Evolutionary conservation across 2,888 invertebrate genomes (phyloP).

Genomic region (Rhogogaster chlorosoma): DNA sequence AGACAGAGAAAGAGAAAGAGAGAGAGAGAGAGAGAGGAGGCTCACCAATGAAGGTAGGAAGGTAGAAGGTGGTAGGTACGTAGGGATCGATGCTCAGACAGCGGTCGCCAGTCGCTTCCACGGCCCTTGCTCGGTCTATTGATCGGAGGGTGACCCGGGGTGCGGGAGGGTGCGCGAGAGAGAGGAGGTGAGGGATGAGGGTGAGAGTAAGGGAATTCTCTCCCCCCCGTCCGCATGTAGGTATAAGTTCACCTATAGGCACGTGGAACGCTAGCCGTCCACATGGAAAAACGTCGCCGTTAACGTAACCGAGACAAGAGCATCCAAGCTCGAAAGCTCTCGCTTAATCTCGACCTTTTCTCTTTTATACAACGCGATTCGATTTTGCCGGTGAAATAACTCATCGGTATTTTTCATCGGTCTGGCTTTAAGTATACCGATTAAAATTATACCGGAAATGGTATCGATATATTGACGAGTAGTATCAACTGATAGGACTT

Average conservation of each 20-base stretch:
- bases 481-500: neutral
- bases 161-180: conserved; percentile 26
- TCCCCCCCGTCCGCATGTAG: conserved; percentile 29
- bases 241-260: conserved; percentile 40
- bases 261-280: conserved; percentile 35
- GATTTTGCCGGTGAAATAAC: neutral
- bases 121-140: conserved; percentile 68
- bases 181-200: neutral
- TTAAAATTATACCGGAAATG: neutral
- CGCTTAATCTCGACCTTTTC: neutral
- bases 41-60: conserved; percentile 15
- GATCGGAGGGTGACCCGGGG: conserved; percentile 61
- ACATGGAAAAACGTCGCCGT: conserved; percentile 31
- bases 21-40: conserved; percentile 34
- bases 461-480: neutral
- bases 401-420: neutral
- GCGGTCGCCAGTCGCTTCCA: conserved; percentile 65
- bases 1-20: conserved; percentile 13
- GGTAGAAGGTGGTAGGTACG: conserved; percentile 52
- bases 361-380: neutral
- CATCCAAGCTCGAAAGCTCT: neutral
- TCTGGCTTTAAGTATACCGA: neutral
- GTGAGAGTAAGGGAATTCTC: conserved; percentile 30
- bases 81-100: conserved; percentile 68
- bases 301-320: conserved; percentile 25